Evolutionary conservation across 2,113 vertebrate genomes (phyloP), one percentile per base, ranked within the genome.

Genomic region (Cnemophilus loriae): DNA sequence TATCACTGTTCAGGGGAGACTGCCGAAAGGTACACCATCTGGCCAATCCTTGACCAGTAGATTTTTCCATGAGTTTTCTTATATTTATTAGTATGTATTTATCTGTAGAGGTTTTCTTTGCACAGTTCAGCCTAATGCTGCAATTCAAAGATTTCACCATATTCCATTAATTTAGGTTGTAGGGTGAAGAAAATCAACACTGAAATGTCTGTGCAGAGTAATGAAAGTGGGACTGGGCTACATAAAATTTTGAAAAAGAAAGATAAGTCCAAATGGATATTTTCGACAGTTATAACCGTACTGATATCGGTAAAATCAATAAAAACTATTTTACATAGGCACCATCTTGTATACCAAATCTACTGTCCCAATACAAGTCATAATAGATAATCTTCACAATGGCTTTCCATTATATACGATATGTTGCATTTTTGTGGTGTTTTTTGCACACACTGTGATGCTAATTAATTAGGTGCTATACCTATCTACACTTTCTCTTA

Each of bases 351-450:
- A 5, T 16, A 23, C 5, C 24, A 5, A 64, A 76, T 41, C 42
- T 76, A 33, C 21, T 13, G 4, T 71, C 21, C 24, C 3, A 1
- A 33, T 32, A 56, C 6, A 80, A 86, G 32, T 42, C 17, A 69
- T 42, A 50, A 64, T 44, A 70, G 11, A 76, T 53, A 82, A 63
- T 68, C 17, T 79, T 63, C 24, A 64, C 9, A 68, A 35, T 37
- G 55, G 22, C 20, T 84, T 84, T 76, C 27, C 26, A 14, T 59
- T 65, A 26, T 32, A 15, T 49, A 33, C 9, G 47, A 14, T 44
- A 26, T 28, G 11, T 60, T 75, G 23, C 17, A 64, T 68, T 85
- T 79, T 11, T 27, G 2, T 52, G 2, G 1, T 1, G 0, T 7
- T 55, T 77, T 92, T 82, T 75, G 28, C 49, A 35, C 39, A 60